A percentile compares a stretch with the other conserved stretches of the same genome.
These are phyloP conservation scores for Eriosoma lanigerum DNA, from an alignment of 1,140 invertebrate species.

Conservation along the genomic window DNA sequence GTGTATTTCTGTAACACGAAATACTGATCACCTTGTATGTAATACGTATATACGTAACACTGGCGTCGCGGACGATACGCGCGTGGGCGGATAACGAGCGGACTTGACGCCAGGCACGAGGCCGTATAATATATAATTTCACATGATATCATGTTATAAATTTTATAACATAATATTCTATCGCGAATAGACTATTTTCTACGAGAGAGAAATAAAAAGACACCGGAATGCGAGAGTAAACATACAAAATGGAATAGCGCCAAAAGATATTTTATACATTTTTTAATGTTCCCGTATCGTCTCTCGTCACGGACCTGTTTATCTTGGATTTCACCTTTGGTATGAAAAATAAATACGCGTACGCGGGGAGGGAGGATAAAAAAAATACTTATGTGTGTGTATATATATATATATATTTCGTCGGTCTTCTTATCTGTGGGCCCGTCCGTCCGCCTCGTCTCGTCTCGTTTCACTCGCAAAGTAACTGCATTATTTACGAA, in stretches of 20 bases:
- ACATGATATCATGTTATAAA: neutral
- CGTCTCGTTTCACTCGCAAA: neutral
- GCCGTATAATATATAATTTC: no score
- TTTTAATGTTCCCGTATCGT: conserved; percentile 4
- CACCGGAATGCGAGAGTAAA: conserved; percentile 9
- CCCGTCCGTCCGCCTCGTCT: no score
- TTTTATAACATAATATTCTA: conserved; percentile 11
- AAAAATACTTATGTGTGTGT: no score
- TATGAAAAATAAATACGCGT: neutral
- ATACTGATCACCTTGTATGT: no score
- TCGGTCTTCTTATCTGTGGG: conserved; percentile 20
- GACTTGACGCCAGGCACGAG: conserved; percentile 1
- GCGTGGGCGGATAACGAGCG: neutral
- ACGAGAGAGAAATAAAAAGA: neutral
- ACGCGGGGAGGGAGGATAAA: neutral
- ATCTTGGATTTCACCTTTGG: conserved; percentile 37
- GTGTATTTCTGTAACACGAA: no score
- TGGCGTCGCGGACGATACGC: no score
- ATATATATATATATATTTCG: no score
- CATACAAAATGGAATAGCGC: conserved; percentile 32
- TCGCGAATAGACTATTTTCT: neutral
- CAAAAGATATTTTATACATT: conserved; percentile 21
- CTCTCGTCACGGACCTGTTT: conserved; percentile 16
- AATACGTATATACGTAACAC: no score
- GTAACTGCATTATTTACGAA: conserved; percentile 21